Evolutionary conservation across 1,140 invertebrate species (phyloP).

Genomic region (Argopecten irradians): DNA sequence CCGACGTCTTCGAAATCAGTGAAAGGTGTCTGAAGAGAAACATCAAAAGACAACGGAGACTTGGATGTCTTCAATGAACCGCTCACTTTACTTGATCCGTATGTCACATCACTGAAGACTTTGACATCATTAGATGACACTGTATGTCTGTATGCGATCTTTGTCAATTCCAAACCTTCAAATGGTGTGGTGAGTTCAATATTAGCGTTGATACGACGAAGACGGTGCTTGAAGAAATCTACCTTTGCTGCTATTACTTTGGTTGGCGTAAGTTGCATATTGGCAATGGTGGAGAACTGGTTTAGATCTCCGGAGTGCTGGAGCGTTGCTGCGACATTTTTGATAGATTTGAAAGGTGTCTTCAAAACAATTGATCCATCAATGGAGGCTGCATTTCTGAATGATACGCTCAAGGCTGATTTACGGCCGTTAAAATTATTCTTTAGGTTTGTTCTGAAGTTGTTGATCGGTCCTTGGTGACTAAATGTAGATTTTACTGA

Average conservation of each 20-base stretch:
- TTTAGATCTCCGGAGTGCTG: constrained; percentile 10
- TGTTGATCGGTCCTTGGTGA: constrained; percentile 29
- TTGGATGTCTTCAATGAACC: neutral
- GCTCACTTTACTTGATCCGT: neutral
- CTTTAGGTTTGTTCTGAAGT: neutral
- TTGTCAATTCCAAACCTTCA: neutral
- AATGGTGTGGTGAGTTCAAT: neutral
- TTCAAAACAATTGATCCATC: neutral
- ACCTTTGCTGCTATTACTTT: constrained; percentile 14
- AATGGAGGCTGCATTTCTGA: neutral
- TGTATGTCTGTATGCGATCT: neutral
- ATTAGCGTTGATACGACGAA: neutral
- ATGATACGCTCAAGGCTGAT: neutral
- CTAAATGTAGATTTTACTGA: neutral
- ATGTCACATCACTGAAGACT: neutral
- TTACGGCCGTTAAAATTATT: neutral
- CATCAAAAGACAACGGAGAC: neutral
- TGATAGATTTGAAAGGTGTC: neutral
- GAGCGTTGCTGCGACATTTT: neutral
- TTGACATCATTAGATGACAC: neutral
- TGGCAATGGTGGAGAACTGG: neutral
- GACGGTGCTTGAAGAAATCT: neutral
- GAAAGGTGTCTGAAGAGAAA: neutral
- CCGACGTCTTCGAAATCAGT: no score
- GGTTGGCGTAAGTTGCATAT: neutral